phyloP scores from a whole-genome alignment of 2,888 invertebrate species.

The Machimus atricapillus region DNA sequence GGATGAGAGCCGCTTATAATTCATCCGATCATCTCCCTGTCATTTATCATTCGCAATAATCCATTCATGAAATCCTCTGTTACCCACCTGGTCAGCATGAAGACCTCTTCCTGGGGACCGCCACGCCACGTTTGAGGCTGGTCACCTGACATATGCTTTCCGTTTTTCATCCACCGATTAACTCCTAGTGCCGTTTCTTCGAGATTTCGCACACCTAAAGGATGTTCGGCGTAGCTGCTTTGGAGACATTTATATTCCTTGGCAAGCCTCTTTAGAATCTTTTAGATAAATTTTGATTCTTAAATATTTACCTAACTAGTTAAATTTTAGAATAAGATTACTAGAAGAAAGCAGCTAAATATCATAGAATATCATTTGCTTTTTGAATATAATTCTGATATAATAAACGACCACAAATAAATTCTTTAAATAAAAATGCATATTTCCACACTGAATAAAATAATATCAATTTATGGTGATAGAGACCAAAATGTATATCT shows the following conservation, averaged over 20 bases:
- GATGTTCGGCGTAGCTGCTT: neutral
- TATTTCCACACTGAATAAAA: no score
- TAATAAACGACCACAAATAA: no score
- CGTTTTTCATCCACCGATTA: constrained; percentile 15
- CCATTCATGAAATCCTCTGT: constrained; percentile 29
- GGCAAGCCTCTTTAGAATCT: neutral
- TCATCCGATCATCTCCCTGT: constrained; percentile 20
- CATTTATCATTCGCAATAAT: constrained; percentile 30
- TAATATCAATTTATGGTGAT: no score
- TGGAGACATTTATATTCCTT: neutral
- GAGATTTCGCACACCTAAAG: neutral
- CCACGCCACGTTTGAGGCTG: neutral
- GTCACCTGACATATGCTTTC: constrained; percentile 8
- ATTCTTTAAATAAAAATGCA: no score
- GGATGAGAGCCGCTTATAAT: constrained; percentile 8
- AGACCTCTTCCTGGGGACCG: neutral
- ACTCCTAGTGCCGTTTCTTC: neutral
- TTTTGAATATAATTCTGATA: no score
- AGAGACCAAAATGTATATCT: no score
- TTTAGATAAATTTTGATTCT: neutral
- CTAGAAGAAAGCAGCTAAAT: no score
- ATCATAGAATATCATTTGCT: no score
- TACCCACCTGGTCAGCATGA: constrained; percentile 12
- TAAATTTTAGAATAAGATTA: no score
- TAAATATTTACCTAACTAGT: no score